These are phyloP conservation scores for Dolichotis patagonum DNA, from an alignment of 2,113 vertebrate genomes.

Conservation along the genomic window DNA sequence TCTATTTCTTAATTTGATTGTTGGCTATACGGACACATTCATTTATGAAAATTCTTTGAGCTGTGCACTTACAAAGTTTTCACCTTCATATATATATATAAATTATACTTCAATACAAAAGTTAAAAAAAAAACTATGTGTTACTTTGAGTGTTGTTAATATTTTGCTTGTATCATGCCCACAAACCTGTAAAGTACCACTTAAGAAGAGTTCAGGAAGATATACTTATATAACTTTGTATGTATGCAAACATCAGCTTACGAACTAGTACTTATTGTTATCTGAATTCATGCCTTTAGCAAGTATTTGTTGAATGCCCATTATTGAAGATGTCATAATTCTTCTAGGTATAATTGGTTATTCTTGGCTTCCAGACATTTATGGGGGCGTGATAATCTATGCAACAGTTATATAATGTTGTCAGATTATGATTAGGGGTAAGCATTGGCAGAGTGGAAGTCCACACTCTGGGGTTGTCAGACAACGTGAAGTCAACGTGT, in stretches of 20 bases:
- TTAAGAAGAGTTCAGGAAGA: slow-evolving; percentile 12
- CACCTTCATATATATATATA: background rate
- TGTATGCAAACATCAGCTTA: background rate
- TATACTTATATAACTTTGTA: background rate
- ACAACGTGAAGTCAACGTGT: background rate
- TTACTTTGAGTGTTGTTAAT: slow-evolving; percentile 2
- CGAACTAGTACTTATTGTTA: background rate
- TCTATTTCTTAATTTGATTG: background rate
- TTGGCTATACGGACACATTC: background rate
- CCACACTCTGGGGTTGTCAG: background rate
- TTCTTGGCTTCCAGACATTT: background rate
- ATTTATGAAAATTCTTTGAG: slow-evolving; percentile 46
- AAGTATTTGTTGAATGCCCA: background rate
- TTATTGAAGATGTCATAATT: background rate
- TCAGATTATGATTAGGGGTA: background rate
- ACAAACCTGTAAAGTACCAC: background rate
- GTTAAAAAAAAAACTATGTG: background rate
- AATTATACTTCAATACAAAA: background rate
- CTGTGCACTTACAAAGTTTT: background rate
- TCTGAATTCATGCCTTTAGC: background rate
- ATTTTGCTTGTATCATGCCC: background rate
- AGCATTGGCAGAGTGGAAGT: background rate
- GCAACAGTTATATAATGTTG: background rate
- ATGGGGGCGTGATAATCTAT: background rate
- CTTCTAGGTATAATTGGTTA: background rate